phyloP scores from a whole-genome alignment of 1,140 invertebrate genomes.

The Cotesia typhae region DNA sequence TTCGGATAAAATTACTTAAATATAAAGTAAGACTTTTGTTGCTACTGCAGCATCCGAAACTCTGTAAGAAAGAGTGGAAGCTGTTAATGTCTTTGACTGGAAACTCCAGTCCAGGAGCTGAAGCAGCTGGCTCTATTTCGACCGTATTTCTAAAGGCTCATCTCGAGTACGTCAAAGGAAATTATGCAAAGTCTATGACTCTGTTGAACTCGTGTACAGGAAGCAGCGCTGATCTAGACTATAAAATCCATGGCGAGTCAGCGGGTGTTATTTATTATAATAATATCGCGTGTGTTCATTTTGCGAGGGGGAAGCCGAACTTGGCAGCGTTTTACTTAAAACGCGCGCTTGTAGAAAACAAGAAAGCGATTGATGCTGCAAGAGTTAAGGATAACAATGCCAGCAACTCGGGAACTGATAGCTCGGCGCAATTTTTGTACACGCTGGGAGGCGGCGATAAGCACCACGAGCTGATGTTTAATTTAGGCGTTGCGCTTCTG shows the following conservation, averaged over 20 bases:
- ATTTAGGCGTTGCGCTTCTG: slow-evolving; percentile 87
- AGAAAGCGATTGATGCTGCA: slow-evolving; percentile 68
- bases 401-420: neutral
- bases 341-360: slow-evolving; percentile 84
- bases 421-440: slow-evolving; percentile 66
- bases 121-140: slow-evolving; percentile 57
- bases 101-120: slow-evolving; percentile 38
- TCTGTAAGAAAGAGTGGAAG: slow-evolving; percentile 65
- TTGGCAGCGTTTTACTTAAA: slow-evolving; percentile 86
- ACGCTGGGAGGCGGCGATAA: slow-evolving; percentile 69
- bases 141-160: slow-evolving; percentile 75
- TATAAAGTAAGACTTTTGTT: slow-evolving; percentile 70
- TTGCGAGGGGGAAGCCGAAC: slow-evolving; percentile 86
- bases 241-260: slow-evolving; percentile 69
- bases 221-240: slow-evolving; percentile 51
- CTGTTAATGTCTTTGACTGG: slow-evolving; percentile 52
- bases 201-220: slow-evolving; percentile 70
- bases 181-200: slow-evolving; percentile 74
- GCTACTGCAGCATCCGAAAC: slow-evolving; percentile 66
- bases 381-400: slow-evolving; percentile 56
- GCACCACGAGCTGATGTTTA: slow-evolving; percentile 87
- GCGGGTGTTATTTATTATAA: slow-evolving; percentile 83
- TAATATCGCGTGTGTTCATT: slow-evolving; percentile 88
- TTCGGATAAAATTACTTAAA: slow-evolving; percentile 69
- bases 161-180: slow-evolving; percentile 76